phyloP scores from a whole-genome alignment of 2,888 invertebrate species.

The Onchidella celtica region DNA sequence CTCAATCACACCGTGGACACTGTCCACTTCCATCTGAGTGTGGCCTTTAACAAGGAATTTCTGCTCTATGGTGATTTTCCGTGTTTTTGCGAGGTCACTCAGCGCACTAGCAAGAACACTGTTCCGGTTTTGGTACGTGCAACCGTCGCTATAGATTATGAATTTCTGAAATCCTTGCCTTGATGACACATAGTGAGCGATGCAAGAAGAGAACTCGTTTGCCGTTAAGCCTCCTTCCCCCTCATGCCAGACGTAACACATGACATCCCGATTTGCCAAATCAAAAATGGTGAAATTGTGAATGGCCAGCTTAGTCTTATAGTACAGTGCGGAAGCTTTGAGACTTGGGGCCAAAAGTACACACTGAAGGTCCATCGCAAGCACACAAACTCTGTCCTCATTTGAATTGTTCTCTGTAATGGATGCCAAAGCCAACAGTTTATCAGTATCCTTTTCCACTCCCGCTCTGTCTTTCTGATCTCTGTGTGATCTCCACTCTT shows the following conservation, averaged over 20 bases:
- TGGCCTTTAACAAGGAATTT: constrained; percentile 52
- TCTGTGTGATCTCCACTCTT: not conserved
- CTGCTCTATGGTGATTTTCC: constrained; percentile 39
- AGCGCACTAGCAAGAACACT: constrained; percentile 42
- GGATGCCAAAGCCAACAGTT: not conserved
- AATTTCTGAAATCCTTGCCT: not conserved
- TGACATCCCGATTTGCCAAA: constrained; percentile 15
- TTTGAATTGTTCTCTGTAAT: not conserved
- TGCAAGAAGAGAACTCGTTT: constrained; percentile 11
- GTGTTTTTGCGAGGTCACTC: constrained; percentile 17
- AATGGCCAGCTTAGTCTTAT: not conserved
- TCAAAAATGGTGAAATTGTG: constrained; percentile 44
- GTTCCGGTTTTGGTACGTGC: constrained; percentile 48
- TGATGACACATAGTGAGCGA: not conserved
- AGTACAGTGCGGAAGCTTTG: constrained; percentile 32
- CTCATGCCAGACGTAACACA: constrained; percentile 44
- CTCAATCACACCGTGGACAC: constrained; percentile 46
- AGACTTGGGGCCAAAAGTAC: constrained; percentile 35
- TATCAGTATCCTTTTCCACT: constrained; percentile 28
- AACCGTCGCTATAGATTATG: not conserved
- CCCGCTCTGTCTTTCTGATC: not conserved
- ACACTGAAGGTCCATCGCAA: constrained; percentile 30
- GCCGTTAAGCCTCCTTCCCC: constrained; percentile 17
- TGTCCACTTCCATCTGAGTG: constrained; percentile 52
- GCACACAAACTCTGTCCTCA: not conserved